A percentile compares a stretch with the other conserved stretches of the same genome.
Evolutionary conservation across 2,797 vertebrate genomes (phyloP).

Genomic region (Oceanodroma leucorhoa): DNA sequence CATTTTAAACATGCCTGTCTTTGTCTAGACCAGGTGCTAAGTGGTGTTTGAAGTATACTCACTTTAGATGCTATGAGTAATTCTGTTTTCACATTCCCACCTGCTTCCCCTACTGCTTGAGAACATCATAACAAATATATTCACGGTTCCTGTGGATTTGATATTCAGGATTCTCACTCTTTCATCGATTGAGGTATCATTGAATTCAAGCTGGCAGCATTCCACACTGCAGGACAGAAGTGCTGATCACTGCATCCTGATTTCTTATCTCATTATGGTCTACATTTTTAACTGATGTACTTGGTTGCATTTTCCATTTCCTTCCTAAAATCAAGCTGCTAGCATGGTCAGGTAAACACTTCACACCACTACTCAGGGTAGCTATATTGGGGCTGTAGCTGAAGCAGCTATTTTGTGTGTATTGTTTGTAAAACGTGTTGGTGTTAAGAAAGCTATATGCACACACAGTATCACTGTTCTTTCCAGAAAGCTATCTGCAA

Average conservation of each 20-base stretch:
- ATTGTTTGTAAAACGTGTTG: background rate
- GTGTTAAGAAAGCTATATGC: background rate
- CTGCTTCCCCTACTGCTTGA: slow-evolving; percentile 37
- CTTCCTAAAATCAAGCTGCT: background rate
- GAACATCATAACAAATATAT: slow-evolving; percentile 24
- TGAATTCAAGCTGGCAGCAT: slow-evolving; percentile 47
- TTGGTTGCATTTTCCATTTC: background rate
- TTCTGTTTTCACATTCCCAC: slow-evolving; percentile 33
- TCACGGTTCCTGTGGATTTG: background rate
- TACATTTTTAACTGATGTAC: background rate
- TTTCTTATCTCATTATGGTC: slow-evolving; percentile 25
- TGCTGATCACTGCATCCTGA: slow-evolving; percentile 30
- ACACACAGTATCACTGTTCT: background rate
- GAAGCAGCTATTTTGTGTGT: background rate
- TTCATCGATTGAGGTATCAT: slow-evolving; percentile 19
- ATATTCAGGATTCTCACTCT: slow-evolving; percentile 34
- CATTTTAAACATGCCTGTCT: background rate
- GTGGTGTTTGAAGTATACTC: background rate
- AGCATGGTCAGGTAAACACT: background rate
- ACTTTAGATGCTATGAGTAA: slow-evolving; percentile 14
- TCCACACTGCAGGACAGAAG: slow-evolving; percentile 29
- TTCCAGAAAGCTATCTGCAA: background rate
- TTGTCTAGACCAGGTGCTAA: slow-evolving; percentile 27
- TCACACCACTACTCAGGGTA: background rate
- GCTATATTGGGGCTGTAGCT: background rate